These are phyloP conservation scores for Drosophila truncata DNA, from an alignment of 1,140 invertebrate species.

Conservation along the genomic window DNA sequence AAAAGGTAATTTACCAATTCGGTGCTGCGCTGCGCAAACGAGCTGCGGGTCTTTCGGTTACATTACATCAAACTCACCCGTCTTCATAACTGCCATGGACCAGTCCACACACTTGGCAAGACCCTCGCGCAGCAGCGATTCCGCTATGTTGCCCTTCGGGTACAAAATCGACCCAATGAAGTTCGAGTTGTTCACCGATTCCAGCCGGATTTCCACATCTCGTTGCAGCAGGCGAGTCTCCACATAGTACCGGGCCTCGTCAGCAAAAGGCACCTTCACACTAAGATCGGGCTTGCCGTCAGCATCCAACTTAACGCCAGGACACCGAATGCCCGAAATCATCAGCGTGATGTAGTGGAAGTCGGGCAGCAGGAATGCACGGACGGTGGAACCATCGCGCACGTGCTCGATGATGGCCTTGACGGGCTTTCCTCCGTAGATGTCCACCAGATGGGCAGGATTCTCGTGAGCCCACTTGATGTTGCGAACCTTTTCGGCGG, in stretches of 20 bases:
- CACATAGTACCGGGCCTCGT: constrained; percentile 92
- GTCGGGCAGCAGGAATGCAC: constrained; percentile 94
- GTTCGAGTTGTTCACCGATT: constrained; percentile 96
- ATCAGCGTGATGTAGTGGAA: constrained; percentile 94
- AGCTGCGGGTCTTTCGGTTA: constrained; percentile 32
- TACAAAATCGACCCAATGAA: constrained; percentile 98
- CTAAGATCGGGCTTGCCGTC: constrained; percentile 89
- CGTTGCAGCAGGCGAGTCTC: constrained; percentile 96
- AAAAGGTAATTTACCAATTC: constrained; percentile 44
- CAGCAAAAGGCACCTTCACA: constrained; percentile 86
- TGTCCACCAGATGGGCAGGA: constrained; percentile 92
- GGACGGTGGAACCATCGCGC: constrained; percentile 97
- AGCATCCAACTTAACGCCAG: constrained; percentile 90
- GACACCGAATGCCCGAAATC: constrained; percentile 96
- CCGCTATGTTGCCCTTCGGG: constrained; percentile 97
- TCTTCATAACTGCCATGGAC: constrained; percentile 95
- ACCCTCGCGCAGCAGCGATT: constrained; percentile 95
- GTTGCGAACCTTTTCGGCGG: constrained; percentile 91
- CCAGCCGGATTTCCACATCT: constrained; percentile 96
- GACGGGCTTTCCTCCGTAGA: constrained; percentile 91
- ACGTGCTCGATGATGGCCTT: constrained; percentile 97
- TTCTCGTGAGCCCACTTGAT: constrained; percentile 96
- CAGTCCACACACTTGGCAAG: constrained; percentile 99
- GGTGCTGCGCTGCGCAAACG: constrained; percentile 41
- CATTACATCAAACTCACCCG: constrained; percentile 85